Conservation (phyloP, 2,888 invertebrate genomes). For the Thymelicus acteon region DNA sequence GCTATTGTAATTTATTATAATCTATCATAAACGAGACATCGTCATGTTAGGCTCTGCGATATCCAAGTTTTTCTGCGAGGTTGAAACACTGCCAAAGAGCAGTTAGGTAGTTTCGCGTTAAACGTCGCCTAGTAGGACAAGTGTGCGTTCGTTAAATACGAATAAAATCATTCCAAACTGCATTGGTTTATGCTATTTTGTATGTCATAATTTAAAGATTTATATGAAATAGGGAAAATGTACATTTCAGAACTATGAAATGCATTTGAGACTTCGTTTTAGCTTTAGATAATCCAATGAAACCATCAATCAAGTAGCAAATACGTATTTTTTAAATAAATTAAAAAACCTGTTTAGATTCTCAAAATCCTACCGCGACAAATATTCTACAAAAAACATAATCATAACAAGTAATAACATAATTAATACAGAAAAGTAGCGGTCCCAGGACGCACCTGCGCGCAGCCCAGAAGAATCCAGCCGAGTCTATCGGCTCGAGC, state of each 20-base stretch:
- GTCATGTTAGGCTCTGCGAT: too few species aligned
- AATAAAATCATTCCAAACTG: not conserved
- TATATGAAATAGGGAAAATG: too few species aligned
- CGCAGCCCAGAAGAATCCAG: conserved; percentile 93
- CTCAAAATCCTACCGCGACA: not conserved
- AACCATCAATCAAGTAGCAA: not conserved
- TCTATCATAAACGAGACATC: too few species aligned
- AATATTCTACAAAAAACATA: not conserved
- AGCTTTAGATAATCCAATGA: not conserved
- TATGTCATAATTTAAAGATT: too few species aligned
- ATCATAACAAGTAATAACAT: not conserved
- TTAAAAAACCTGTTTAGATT: not conserved
- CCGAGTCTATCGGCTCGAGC: conserved; percentile 92
- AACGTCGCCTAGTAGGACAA: conserved; percentile 28
- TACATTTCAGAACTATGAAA: not conserved
- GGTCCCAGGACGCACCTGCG: conserved; percentile 83
- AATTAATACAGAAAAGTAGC: not conserved
- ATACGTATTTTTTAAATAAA: not conserved
- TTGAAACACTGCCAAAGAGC: conserved; percentile 20
- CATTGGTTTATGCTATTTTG: too few species aligned
- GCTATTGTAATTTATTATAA: too few species aligned
- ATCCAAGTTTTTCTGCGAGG: conserved; percentile 12
- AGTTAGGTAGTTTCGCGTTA: not conserved
- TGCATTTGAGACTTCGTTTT: not conserved
- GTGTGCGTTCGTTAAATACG: conserved; percentile 15